phyloP scores from a whole-genome alignment of 2,888 invertebrate genomes.

The Lochmaea crataegi region DNA sequence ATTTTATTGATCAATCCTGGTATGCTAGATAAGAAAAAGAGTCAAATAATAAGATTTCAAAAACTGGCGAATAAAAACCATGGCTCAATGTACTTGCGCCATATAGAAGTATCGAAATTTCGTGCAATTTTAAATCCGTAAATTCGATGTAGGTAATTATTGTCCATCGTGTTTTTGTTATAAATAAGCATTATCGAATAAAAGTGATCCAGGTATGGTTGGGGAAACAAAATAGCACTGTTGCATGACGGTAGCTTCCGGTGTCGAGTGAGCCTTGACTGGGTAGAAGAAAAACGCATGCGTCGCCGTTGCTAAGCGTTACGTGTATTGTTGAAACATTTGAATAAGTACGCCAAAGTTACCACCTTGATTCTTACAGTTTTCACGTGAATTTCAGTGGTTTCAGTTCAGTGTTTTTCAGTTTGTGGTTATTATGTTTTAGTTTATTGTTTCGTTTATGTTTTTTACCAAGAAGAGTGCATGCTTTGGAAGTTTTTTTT shows the following conservation, averaged over 20 bases:
- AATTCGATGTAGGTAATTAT: constrained; percentile 33
- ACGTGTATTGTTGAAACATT: constrained; percentile 63
- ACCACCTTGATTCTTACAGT: constrained; percentile 62
- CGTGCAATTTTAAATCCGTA: background rate
- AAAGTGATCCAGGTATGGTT: constrained; percentile 59
- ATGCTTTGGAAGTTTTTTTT: constrained; percentile 34
- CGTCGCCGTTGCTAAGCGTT: constrained; percentile 62
- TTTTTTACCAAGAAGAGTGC: constrained; percentile 36
- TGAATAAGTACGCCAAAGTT: constrained; percentile 63
- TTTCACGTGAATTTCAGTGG: constrained; percentile 64
- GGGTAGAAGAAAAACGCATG: constrained; percentile 57
- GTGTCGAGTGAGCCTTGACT: constrained; percentile 61
- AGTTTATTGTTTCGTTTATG: constrained; percentile 29
- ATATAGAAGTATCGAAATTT: background rate
- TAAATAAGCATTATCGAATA: constrained; percentile 51
- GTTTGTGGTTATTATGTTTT: constrained; percentile 42
- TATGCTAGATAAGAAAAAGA: background rate
- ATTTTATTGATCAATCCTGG: background rate
- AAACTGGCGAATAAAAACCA: background rate
- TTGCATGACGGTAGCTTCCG: constrained; percentile 65
- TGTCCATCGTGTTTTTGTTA: constrained; percentile 39
- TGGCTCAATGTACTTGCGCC: background rate
- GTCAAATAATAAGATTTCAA: background rate
- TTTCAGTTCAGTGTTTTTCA: constrained; percentile 59
- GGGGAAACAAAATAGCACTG: constrained; percentile 62